These are phyloP conservation scores for Osmerus eperlanus DNA, from an alignment of 2,113 vertebrate genomes.

Conservation along the genomic window DNA sequence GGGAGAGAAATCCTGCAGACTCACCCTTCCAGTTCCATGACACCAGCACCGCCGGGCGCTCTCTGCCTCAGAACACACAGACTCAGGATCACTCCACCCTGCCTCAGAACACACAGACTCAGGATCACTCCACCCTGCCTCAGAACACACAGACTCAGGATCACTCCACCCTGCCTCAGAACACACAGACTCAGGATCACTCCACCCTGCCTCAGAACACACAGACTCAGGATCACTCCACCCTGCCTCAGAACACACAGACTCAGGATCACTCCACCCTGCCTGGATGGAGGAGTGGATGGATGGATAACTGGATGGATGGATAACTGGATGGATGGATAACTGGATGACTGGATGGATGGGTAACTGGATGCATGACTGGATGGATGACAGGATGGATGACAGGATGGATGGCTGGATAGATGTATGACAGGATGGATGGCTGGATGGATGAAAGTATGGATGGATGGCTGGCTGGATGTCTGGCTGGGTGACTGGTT, in stretches of 20 bases:
- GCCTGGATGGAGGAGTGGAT: not conserved
- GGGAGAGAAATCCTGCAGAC: not conserved
- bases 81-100: not conserved
- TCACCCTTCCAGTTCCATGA: not conserved
- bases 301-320: no score
- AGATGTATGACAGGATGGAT: no score
- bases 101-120: not conserved
- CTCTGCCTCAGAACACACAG: not conserved
- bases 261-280: not conserved
- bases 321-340: no score
- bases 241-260: not conserved
- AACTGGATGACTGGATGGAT: not conserved
- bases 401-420: not conserved
- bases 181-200: not conserved
- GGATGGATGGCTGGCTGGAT: no score
- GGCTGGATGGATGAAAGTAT: no score
- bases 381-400: no score
- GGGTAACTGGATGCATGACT: no score
- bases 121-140: no score
- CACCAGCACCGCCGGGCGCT: not conserved
- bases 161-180: not conserved
- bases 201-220: not conserved
- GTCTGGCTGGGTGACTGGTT: no score
- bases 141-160: not conserved
- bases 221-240: not conserved